Percentiles rank a stretch among this genome's conserved stretches.
These are phyloP conservation scores for Drosophila rhopaloa DNA, from an alignment of 1,140 invertebrate species.

Conservation along the genomic window DNA sequence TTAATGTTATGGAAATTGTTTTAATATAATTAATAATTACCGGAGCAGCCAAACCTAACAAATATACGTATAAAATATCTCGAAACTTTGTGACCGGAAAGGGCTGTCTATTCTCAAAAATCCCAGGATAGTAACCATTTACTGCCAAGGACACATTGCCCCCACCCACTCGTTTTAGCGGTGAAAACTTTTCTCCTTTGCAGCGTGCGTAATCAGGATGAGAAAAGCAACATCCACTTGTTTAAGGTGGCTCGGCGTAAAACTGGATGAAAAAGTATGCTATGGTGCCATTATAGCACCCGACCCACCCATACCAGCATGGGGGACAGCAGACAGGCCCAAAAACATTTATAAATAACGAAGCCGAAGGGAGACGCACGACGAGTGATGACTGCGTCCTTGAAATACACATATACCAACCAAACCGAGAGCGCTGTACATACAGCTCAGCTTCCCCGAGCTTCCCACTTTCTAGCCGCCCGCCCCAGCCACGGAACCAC, in stretches of 20 bases:
- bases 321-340: constrained; percentile 55
- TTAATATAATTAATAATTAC: constrained; percentile 2
- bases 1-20: background rate
- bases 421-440: constrained; percentile 44
- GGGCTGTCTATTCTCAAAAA: constrained; percentile 27
- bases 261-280: constrained; percentile 67
- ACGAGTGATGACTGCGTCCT: constrained; percentile 78
- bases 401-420: constrained; percentile 64
- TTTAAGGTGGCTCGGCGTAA: constrained; percentile 36
- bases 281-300: constrained; percentile 38
- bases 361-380: constrained; percentile 47
- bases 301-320: constrained; percentile 21
- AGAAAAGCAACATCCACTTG: constrained; percentile 38
- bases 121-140: constrained; percentile 61
- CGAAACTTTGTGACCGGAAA: constrained; percentile 18
- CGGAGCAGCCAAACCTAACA: background rate
- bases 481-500: background rate
- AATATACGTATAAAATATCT: background rate
- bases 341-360: constrained; percentile 73
- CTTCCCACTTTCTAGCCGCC: background rate
- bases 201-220: constrained; percentile 30
- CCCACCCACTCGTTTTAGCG: background rate
- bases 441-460: constrained; percentile 30
- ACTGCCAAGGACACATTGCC: constrained; percentile 64
- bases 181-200: constrained; percentile 27